Conservation (phyloP, 2,113 vertebrate genomes). For the Glaucomys volans region DNA sequence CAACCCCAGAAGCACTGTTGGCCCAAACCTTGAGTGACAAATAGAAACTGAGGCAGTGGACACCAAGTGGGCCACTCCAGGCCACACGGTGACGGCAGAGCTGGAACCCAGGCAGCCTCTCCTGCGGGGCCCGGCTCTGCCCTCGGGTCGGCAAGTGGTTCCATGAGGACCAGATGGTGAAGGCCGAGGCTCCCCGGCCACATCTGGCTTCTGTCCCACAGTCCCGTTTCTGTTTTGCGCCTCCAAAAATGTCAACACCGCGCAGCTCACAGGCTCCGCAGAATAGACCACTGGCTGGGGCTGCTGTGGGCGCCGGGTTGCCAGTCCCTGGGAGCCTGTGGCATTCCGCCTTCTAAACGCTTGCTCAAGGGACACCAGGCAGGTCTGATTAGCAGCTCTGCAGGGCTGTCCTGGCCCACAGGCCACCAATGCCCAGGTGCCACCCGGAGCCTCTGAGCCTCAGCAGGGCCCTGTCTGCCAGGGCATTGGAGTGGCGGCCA, state of each 20-base stretch:
- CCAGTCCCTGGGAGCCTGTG: neutral
- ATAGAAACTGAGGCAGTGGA: neutral
- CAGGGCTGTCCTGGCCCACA: neutral
- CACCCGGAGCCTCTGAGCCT: neutral
- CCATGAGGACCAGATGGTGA: neutral
- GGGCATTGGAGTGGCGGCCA: neutral
- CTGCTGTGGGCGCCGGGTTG: neutral
- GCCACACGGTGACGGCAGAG: neutral
- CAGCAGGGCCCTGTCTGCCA: neutral
- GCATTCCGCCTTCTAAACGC: neutral
- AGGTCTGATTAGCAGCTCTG: fast-evolving
- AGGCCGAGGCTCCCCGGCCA: neutral
- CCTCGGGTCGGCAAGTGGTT: neutral
- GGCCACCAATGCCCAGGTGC: neutral
- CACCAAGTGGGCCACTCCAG: neutral
- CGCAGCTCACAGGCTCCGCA: neutral
- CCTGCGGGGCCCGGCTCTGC: neutral
- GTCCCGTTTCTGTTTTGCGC: neutral
- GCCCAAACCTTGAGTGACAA: neutral
- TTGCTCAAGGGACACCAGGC: neutral
- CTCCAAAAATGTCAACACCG: constrained; percentile 22
- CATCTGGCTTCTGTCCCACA: neutral
- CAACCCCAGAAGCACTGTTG: neutral
- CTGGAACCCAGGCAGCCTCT: neutral
- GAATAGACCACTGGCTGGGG: neutral